Percentiles rank a stretch among this genome's conserved stretches.
Evolutionary conservation across 1,140 invertebrate genomes (phyloP).

Genomic region (Pseudomyrmex dendroicus): DNA sequence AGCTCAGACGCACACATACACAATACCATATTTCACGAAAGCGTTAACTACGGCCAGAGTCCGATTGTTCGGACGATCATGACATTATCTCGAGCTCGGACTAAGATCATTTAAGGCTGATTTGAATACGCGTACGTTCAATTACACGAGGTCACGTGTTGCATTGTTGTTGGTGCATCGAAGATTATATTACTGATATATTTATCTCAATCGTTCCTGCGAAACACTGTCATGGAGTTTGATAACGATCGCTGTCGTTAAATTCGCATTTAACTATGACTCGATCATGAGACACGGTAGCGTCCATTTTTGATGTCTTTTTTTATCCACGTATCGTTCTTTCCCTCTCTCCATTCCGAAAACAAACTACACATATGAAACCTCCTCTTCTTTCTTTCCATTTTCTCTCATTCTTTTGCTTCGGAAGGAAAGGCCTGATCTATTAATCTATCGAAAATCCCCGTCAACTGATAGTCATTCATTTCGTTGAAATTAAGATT

Average conservation of each 20-base stretch:
- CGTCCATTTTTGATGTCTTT: too few relatives aligned
- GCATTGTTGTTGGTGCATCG: not conserved
- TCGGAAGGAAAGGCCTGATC: conserved; percentile 51
- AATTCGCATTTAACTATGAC: not conserved
- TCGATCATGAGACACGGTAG: not conserved
- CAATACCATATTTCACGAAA: not conserved
- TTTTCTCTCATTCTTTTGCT: not conserved
- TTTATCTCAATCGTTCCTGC: too few relatives aligned
- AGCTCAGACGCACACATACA: not conserved
- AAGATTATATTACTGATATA: not conserved
- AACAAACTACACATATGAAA: too few relatives aligned
- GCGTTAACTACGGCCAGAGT: not conserved
- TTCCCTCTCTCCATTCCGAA: too few relatives aligned
- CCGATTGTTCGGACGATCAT: not conserved
- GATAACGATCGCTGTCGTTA: not conserved
- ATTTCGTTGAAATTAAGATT: conserved; percentile 73
- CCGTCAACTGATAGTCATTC: conserved; percentile 60
- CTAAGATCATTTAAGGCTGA: not conserved
- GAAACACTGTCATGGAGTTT: not conserved
- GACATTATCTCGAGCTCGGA: not conserved
- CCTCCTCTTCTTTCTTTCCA: not conserved
- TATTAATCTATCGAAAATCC: conserved; percentile 69
- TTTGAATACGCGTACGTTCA: not conserved
- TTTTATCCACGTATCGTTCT: too few relatives aligned
- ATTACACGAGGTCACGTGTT: not conserved